These are phyloP conservation scores for Alaudala cheleensis DNA, from an alignment of 2,113 vertebrate genomes.

Conservation along the genomic window DNA sequence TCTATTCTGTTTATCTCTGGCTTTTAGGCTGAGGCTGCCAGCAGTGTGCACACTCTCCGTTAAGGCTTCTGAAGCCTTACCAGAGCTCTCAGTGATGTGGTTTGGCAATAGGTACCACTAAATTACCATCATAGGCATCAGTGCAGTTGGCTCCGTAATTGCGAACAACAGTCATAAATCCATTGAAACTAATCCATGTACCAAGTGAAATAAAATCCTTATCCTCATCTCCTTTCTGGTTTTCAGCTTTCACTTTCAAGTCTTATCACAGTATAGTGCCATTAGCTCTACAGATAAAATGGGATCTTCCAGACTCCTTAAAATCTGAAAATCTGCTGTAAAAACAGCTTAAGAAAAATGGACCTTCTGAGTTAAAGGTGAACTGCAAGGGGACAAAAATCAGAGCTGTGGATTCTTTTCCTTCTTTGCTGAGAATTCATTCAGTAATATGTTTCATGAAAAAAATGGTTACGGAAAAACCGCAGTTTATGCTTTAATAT, in stretches of 20 bases:
- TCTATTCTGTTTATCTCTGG: background rate
- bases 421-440: background rate
- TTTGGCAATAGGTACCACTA: constrained; percentile 23
- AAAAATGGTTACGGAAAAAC: background rate
- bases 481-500: background rate
- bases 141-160: background rate
- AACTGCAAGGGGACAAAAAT: background rate
- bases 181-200: constrained; percentile 35
- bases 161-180: constrained; percentile 48
- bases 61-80: constrained; percentile 1
- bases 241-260: constrained; percentile 55
- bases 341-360: background rate
- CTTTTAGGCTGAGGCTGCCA: background rate
- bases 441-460: background rate
- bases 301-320: background rate
- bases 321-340: background rate
- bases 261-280: constrained; percentile 14
- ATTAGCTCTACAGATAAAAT: constrained; percentile 19
- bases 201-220: constrained; percentile 42
- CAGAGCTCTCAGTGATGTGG: background rate
- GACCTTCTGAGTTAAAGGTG: background rate
- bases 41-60: background rate
- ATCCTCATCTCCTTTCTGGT: constrained; percentile 19
- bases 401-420: background rate
- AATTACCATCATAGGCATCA: background rate